phyloP scores from a whole-genome alignment of 2,888 invertebrate genomes.

The Chrysolina americana region DNA sequence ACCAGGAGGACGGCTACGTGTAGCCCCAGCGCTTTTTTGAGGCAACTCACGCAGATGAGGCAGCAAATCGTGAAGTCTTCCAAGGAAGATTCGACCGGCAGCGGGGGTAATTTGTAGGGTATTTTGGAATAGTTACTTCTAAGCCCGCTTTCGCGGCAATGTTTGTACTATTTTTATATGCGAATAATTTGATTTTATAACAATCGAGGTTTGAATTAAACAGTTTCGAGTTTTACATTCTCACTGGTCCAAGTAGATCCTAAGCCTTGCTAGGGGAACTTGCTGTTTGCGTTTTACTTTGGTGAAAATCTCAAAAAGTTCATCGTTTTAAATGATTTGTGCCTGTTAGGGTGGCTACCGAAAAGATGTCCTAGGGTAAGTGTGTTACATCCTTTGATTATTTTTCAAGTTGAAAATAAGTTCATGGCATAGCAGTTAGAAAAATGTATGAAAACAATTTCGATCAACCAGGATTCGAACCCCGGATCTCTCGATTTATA shows the following conservation, averaged over 20 bases:
- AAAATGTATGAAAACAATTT: no score
- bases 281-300: no score
- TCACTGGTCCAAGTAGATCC: background rate
- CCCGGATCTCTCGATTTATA: no score
- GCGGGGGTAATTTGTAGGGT: background rate
- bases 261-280: no score
- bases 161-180: conserved; percentile 17
- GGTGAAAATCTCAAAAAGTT: no score
- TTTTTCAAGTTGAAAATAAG: no score
- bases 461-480: no score
- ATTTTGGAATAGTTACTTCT: background rate
- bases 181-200: conserved; percentile 2
- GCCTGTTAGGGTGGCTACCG: no score
- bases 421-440: no score
- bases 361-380: no score
- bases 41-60: conserved; percentile 73
- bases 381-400: no score
- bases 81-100: conserved; percentile 66
- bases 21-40: conserved; percentile 74
- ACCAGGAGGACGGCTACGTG: conserved; percentile 57
- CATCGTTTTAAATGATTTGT: no score
- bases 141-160: background rate
- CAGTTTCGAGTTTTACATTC: background rate
- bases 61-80: conserved; percentile 73
- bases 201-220: conserved; percentile 3